A percentile compares a stretch with the other conserved stretches of the same genome.
These are phyloP conservation scores for Drosophila rhopaloa DNA, from an alignment of 1,140 invertebrate genomes.

Conservation along the genomic window DNA sequence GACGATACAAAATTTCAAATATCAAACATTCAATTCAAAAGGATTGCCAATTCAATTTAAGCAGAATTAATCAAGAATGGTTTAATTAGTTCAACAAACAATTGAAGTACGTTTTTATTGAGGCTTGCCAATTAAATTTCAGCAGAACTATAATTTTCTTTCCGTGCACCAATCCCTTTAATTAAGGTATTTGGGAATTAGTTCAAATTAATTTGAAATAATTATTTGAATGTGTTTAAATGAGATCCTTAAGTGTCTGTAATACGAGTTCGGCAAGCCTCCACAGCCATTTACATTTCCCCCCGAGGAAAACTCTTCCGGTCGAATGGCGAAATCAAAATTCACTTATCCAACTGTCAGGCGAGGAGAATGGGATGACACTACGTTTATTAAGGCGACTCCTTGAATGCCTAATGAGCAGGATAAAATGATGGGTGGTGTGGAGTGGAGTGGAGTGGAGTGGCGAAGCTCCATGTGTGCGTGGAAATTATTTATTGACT, in stretches of 20 bases:
- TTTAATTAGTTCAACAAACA: no score
- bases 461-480: conserved; percentile 1
- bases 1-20: no score
- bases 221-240: neutral
- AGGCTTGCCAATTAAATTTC: no score
- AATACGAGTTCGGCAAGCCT: no score
- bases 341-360: conserved; percentile 20
- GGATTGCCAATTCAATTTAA: no score
- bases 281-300: neutral
- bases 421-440: conserved; percentile 18
- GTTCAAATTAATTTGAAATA: neutral
- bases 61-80: no score
- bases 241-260: no score
- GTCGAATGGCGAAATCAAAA: conserved; percentile 24
- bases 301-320: neutral
- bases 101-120: no score
- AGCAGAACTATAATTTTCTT: no score
- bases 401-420: conserved; percentile 71
- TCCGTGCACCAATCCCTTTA: no score
- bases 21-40: no score
- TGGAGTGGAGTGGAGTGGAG: neutral
- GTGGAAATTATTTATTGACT: conserved; percentile 75
- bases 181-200: no score
- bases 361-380: conserved; percentile 8
- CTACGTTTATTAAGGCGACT: conserved; percentile 57